Percentiles rank a stretch among this genome's conserved stretches.
These are phyloP conservation scores for Malurus melanocephalus DNA, from an alignment of 2,113 vertebrate species.

Conservation along the genomic window DNA sequence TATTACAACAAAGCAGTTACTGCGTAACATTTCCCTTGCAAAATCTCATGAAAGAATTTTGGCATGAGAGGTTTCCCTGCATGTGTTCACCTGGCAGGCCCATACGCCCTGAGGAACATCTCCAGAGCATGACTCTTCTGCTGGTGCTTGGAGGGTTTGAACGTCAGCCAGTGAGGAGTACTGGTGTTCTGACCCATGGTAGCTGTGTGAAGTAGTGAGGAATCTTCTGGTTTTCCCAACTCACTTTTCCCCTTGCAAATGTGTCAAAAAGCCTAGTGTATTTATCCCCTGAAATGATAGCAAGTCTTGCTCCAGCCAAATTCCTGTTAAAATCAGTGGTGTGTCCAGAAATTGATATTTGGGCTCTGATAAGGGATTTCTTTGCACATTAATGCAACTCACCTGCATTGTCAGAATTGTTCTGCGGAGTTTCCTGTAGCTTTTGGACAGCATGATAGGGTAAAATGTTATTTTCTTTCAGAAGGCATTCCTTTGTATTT, in stretches of 20 bases:
- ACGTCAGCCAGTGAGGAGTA: neutral
- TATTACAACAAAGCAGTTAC: neutral
- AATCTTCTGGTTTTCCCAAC: neutral
- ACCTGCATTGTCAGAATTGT: neutral
- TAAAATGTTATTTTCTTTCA: neutral
- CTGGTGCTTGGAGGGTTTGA: neutral
- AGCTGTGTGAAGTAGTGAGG: neutral
- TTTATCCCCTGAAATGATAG: neutral
- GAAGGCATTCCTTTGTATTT: neutral
- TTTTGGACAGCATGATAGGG: neutral
- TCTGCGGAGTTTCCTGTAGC: neutral
- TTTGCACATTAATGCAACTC: neutral
- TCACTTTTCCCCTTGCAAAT: neutral
- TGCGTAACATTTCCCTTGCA: neutral
- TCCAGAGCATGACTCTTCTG: neutral
- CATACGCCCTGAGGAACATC: neutral
- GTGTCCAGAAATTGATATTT: neutral
- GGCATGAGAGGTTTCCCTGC: neutral
- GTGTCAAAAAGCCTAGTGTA: neutral
- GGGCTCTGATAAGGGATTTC: neutral
- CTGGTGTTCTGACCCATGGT: neutral
- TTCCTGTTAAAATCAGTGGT: neutral
- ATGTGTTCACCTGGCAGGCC: neutral
- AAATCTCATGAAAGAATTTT: neutral
- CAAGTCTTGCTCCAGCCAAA: neutral